Evolutionary conservation across 2,888 invertebrate genomes (phyloP), one percentile per base, ranked within the genome.

Genomic region (Andrena camellia): DNA sequence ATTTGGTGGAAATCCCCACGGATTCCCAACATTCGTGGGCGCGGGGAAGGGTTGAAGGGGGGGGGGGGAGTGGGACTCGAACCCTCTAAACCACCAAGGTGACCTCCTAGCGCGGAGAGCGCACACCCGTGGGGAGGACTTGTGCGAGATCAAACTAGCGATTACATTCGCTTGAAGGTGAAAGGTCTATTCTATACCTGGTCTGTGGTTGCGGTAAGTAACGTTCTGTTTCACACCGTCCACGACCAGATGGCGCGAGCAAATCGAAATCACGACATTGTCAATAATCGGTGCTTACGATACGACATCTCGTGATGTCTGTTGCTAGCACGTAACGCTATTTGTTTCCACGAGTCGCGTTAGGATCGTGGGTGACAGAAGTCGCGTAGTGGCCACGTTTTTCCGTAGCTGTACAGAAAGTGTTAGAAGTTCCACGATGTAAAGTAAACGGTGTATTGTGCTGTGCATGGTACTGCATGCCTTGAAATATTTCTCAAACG

Each of bases 221-320:
- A 62, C 7, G 1, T 10, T 2, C 8, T 8, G 50, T 13, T 69
- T 33, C 4, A 10, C 0, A 13, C 0, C 5, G 64, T 1, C 2
- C 2, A 10, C 26, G 8, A 8, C 1, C 1, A 78, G 80, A 66
- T 80, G 23, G 60, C 80, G 60, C 17, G 2, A n/a, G 35, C 10
- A n/a, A 8, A 0, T 0, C 35, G 20, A 78, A 71, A 78, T 60
- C 26, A 48, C 31, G 42, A 42, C 33, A 33, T 20, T 78, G 78
- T 80, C 68, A 79, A 69, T 77, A 68, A 33, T 77, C 74, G 42
- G 63, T 69, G 59, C 50, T 26, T 1, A 10, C 20, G 31, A 66
- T 67, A 71, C 81, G 71, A 83, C 83, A 82, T 83, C 76, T 83
- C 64, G 82, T 69, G 82, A 82, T 73, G 8, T 33, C 29, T 54